These are phyloP conservation scores for Cerceris rybyensis DNA, from an alignment of 2,888 invertebrate genomes.

Conservation along the genomic window DNA sequence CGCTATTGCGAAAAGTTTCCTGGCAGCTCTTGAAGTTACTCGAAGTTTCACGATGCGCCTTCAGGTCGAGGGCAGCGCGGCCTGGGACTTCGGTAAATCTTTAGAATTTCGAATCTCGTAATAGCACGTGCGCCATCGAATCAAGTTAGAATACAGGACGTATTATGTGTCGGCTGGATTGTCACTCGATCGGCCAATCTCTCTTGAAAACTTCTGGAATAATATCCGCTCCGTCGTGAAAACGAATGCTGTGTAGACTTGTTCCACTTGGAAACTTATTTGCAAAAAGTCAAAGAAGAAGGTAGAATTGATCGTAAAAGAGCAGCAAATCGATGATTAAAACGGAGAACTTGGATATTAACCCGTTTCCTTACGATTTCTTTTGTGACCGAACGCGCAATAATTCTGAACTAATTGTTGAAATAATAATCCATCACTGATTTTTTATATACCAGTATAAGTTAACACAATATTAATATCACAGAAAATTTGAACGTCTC, in stretches of 20 bases:
- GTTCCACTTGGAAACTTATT: neutral
- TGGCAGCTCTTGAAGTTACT: slow-evolving; percentile 2
- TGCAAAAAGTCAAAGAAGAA: no score
- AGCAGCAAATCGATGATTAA: no score
- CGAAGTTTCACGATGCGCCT: slow-evolving; percentile 23
- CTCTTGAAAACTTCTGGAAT: slow-evolving; percentile 46
- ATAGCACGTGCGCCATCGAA: slow-evolving; percentile 42
- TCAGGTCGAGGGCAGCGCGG: slow-evolving; percentile 1
- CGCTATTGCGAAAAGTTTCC: slow-evolving; percentile 54
- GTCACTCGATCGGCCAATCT: slow-evolving; percentile 16
- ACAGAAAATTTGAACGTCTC: no score
- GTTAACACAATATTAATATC: no score
- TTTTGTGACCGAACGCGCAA: no score
- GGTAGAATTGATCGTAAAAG: no score
- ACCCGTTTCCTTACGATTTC: no score
- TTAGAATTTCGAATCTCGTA: slow-evolving; percentile 42
- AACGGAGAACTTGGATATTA: no score
- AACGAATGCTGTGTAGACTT: neutral
- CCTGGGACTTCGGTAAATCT: slow-evolving; percentile 29
- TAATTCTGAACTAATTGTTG: no score
- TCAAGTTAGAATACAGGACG: slow-evolving; percentile 33
- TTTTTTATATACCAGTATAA: no score
- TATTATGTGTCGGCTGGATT: slow-evolving; percentile 22
- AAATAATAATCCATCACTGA: no score
- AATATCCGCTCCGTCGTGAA: slow-evolving; percentile 41